Evolutionary conservation across 2,113 vertebrate species (phyloP).

Genomic region (Plestiodon gilberti): DNA sequence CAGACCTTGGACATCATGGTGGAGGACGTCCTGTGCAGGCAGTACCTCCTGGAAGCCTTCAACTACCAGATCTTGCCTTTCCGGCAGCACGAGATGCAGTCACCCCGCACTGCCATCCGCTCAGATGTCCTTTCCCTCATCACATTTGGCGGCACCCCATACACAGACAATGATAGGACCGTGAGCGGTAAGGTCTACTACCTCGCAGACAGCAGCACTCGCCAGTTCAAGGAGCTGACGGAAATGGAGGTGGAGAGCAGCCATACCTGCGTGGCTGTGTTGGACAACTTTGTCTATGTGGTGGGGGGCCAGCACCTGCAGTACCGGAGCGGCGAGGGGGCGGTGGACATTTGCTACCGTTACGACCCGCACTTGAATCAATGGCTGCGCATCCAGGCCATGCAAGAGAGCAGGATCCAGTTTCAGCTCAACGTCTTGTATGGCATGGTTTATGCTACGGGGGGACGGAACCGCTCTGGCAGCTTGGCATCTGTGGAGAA

Average conservation of each 20-base stretch:
- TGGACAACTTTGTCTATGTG: constrained; percentile 96
- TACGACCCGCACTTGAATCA: constrained; percentile 91
- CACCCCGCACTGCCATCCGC: constrained; percentile 85
- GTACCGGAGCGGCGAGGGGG: constrained; percentile 95
- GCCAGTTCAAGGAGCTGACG: constrained; percentile 91
- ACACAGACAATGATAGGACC: constrained; percentile 92
- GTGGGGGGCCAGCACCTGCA: constrained; percentile 94
- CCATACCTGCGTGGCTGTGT: constrained; percentile 90
- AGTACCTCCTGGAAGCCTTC: constrained; percentile 95
- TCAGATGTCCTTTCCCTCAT: constrained; percentile 86
- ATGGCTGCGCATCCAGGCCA: constrained; percentile 92
- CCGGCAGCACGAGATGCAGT: constrained; percentile 96
- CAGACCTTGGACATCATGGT: constrained; percentile 96
- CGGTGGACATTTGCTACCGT: constrained; percentile 89
- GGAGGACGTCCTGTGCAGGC: constrained; percentile 91
- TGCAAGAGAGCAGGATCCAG: constrained; percentile 96
- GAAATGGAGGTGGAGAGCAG: constrained; percentile 94
- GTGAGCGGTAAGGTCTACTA: constrained; percentile 90
- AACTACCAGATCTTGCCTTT: constrained; percentile 98
- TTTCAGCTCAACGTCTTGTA: constrained; percentile 90
- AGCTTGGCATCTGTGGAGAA: constrained; percentile 93
- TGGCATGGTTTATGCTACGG: constrained; percentile 89
- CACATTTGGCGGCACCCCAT: constrained; percentile 93
- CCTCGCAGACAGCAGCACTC: constrained; percentile 78
- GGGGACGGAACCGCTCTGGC: constrained; percentile 92